phyloP scores from a whole-genome alignment of 2,113 vertebrate genomes.

The Catharus minimus region DNA sequence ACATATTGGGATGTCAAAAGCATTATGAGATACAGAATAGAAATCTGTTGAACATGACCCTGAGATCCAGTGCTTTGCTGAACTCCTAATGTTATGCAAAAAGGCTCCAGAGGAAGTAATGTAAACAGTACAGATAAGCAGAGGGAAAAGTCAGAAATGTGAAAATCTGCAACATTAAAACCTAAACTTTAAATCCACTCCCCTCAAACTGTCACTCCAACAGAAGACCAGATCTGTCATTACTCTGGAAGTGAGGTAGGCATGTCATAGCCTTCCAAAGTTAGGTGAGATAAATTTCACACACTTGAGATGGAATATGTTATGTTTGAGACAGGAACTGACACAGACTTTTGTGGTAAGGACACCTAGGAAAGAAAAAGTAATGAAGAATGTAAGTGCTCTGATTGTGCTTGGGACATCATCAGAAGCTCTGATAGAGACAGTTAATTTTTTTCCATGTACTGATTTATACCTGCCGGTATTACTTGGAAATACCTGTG shows the following conservation, averaged over 20 bases:
- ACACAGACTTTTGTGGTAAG: not conserved
- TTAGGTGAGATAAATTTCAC: slow-evolving; percentile 9
- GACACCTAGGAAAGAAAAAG: not conserved
- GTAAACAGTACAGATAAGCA: not conserved
- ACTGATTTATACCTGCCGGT: not conserved
- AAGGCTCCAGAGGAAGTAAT: not conserved
- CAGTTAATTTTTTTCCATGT: not conserved
- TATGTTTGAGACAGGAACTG: not conserved
- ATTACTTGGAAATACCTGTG: not conserved
- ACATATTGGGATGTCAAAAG: not conserved
- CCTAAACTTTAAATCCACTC: not conserved
- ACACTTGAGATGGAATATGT: not conserved
- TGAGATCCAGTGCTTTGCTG: not conserved
- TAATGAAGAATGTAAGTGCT: not conserved
- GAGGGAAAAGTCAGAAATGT: not conserved
- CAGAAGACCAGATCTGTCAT: not conserved
- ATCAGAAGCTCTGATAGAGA: not conserved
- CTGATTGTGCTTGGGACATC: not conserved
- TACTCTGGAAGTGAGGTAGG: not conserved
- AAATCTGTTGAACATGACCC: not conserved
- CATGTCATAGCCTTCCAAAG: not conserved
- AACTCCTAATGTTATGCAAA: not conserved
- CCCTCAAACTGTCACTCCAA: not conserved
- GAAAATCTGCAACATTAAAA: not conserved
- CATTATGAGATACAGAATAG: not conserved